Evolutionary conservation across 1,140 invertebrate genomes (phyloP).

Genomic region (Drosophila tristis): DNA sequence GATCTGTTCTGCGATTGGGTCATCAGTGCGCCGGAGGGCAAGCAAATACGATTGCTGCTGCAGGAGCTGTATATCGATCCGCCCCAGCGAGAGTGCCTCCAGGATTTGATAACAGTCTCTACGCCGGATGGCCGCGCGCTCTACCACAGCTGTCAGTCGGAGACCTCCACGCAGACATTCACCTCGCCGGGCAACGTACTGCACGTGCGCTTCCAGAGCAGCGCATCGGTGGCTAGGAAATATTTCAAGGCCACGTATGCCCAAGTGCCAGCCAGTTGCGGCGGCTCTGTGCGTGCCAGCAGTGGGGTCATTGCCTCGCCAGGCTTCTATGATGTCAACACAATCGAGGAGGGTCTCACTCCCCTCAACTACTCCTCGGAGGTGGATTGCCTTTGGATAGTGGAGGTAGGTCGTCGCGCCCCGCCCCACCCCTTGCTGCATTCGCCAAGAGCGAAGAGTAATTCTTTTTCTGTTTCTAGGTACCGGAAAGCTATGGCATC

Average conservation of each 20-base stretch:
- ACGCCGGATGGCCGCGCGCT: constrained; percentile 26
- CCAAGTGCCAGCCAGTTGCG: constrained; percentile 86
- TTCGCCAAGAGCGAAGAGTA: too few species aligned
- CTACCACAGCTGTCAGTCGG: constrained; percentile 48
- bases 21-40: constrained; percentile 88
- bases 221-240: constrained; percentile 87
- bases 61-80: constrained; percentile 87
- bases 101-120: constrained; percentile 36
- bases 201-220: constrained; percentile 88
- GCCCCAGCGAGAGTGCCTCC: constrained; percentile 37
- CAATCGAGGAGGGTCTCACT: background rate
- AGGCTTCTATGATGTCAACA: constrained; percentile 88
- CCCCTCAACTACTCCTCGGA: constrained; percentile 86
- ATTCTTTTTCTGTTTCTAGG: constrained; percentile 2
- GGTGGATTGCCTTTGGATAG: constrained; percentile 91
- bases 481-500: constrained; percentile 72
- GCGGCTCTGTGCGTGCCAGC: constrained; percentile 87
- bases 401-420: constrained; percentile 84
- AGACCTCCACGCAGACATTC: constrained; percentile 68
- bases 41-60: constrained; percentile 85
- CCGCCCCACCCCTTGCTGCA: too few species aligned
- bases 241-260: constrained; percentile 85
- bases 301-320: constrained; percentile 91
- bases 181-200: constrained; percentile 90
- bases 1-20: constrained; percentile 90